phyloP scores from a whole-genome alignment of 2,888 invertebrate genomes.

The Esperia sulphurella region DNA sequence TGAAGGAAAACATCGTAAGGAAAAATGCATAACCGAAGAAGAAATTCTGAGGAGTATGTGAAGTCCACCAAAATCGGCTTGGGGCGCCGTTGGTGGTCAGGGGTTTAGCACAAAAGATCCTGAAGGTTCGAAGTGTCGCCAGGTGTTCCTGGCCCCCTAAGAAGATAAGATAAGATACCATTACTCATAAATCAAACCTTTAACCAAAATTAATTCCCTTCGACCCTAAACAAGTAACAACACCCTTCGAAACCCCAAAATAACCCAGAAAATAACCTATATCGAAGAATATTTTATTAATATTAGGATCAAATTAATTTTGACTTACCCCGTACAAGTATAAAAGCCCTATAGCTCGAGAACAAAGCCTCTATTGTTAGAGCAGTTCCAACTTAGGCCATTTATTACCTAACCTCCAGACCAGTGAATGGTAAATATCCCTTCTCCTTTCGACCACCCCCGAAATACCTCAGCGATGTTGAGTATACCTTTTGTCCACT shows the following conservation, averaged over 20 bases:
- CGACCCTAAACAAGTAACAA: background rate
- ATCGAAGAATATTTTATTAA: slow-evolving; percentile 26
- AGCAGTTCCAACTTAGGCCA: slow-evolving; percentile 44
- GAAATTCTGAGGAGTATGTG: too few species aligned
- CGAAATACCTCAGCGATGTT: too few species aligned
- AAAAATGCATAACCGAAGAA: too few species aligned
- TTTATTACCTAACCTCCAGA: slow-evolving; percentile 42
- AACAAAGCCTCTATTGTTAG: slow-evolving; percentile 41
- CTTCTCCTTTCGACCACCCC: slow-evolving; percentile 6
- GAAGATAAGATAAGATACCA: too few species aligned
- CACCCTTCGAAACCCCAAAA: background rate
- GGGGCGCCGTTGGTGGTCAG: too few species aligned
- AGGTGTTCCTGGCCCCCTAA: too few species aligned
- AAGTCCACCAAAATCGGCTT: too few species aligned
- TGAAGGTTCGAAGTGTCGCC: too few species aligned
- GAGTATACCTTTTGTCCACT: too few species aligned
- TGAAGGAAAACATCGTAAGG: too few species aligned
- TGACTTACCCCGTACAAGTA: slow-evolving; percentile 26
- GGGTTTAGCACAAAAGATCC: too few species aligned
- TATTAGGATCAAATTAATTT: slow-evolving; percentile 33
- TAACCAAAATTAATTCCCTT: background rate
- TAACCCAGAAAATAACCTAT: background rate
- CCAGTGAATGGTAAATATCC: slow-evolving; percentile 44
- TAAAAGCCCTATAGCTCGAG: slow-evolving; percentile 21
- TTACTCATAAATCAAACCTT: too few species aligned